phyloP scores from a whole-genome alignment of 2,888 invertebrate species.

The Thyatira batis region DNA sequence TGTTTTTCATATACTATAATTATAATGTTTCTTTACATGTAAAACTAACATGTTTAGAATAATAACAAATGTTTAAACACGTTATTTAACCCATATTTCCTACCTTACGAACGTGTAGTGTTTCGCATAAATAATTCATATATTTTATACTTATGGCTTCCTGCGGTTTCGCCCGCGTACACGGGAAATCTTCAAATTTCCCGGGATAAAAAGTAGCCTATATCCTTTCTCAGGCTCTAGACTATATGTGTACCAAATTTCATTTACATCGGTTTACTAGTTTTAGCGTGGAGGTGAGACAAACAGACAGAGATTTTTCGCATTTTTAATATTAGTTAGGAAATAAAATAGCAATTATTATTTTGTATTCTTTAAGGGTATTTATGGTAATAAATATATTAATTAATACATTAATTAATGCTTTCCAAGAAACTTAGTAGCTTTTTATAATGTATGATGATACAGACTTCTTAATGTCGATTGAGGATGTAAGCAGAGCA shows the following conservation, averaged over 20 bases:
- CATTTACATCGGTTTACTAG: too few relatives aligned
- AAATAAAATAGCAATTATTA: not conserved
- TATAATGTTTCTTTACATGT: not conserved
- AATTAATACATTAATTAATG: not conserved
- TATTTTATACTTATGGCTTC: too few relatives aligned
- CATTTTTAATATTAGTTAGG: too few relatives aligned
- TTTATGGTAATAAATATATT: not conserved
- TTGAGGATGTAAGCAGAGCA: too few relatives aligned
- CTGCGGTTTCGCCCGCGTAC: too few relatives aligned
- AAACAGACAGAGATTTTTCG: too few relatives aligned
- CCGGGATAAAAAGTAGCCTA: too few relatives aligned
- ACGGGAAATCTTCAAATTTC: too few relatives aligned
- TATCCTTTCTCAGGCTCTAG: too few relatives aligned
- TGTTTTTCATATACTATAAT: not conserved
- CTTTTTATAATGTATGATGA: not conserved
- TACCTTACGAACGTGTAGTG: not conserved
- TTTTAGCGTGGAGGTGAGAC: too few relatives aligned
- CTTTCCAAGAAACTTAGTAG: not conserved
- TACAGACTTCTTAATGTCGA: not conserved
- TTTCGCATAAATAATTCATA: not conserved
- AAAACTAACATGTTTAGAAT: not conserved
- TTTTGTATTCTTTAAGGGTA: not conserved
- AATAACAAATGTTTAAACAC: not conserved
- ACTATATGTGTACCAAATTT: too few relatives aligned
- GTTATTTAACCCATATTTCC: not conserved